Base-by-base conservation (phyloP, 2,797 vertebrate genomes). In the Coendou prehensilis region DNA sequence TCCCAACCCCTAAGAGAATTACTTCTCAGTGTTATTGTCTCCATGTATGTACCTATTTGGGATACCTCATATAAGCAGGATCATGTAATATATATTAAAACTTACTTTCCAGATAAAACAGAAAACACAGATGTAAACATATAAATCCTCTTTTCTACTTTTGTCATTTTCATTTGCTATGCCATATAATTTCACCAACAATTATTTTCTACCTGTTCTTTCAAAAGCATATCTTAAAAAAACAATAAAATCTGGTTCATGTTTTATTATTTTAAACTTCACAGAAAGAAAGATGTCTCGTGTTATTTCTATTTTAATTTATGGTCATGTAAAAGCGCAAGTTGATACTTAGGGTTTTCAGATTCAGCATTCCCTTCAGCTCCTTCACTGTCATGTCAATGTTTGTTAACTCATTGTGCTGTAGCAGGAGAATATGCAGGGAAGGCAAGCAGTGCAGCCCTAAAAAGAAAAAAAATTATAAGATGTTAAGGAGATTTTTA, bases 331-430 rank as follows among this genome's bases (percentile, higher is more conserved):
- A 94, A 91, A 97, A 96, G 85, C 33, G 8, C 2, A 89, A 84
- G 26, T 20, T 37, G 95, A 98, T 98, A 99, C 99, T 99, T 97
- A 99, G 97, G 59, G 90, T 99, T 92, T 98, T 98, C 93, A 99
- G 98, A 69, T 98, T 97, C 14, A 94, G 98, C 98, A 99, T 98
- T 96, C 98, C 98, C 97, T 98, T 99, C 73, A 99, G 94, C 92
- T 99, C 99, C 71, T 98, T 98, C 98, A 99, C 95, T 0, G 98
- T 98, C 30, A 97, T 98, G 1, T 98, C 98, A 78, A 99, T 98
- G 2, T 97, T 97, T 76, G 97, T 98, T 91, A 99, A 96, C 92
- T 98, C 98, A 41, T 99, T 99, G 97, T 99, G 98, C 92, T 99
- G 99, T 47, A 99, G 98, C 96, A 98, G 89, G 41, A 99, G 98